phyloP scores from a whole-genome alignment of 1,140 invertebrate genomes.

The Eumeta japonica region DNA sequence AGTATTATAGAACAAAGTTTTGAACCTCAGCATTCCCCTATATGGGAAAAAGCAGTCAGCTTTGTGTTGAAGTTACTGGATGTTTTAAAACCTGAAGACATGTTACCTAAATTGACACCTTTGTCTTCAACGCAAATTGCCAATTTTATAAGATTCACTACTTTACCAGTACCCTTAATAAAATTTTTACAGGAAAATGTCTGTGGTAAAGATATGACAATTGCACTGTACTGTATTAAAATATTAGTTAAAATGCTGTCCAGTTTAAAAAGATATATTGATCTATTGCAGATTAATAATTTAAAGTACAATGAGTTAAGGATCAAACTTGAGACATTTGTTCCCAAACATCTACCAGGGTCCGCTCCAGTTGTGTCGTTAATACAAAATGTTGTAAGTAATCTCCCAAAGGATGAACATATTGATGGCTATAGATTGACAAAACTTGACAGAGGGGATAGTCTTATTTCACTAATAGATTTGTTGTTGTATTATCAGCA shows the following conservation, averaged over 20 bases:
- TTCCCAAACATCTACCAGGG: constrained; percentile 56
- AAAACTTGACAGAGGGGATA: constrained; percentile 31
- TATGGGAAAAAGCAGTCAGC: constrained; percentile 59
- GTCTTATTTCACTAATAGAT: constrained; percentile 55
- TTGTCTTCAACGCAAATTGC: constrained; percentile 40
- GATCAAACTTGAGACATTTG: constrained; percentile 45
- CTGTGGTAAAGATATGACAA: constrained; percentile 32
- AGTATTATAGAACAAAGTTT: constrained; percentile 60
- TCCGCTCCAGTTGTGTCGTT: constrained; percentile 49
- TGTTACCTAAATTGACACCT: constrained; percentile 34
- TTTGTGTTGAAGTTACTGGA: constrained; percentile 58
- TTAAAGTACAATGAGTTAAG: constrained; percentile 37
- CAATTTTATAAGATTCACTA: constrained; percentile 54
- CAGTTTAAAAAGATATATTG: constrained; percentile 42
- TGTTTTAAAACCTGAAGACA: constrained; percentile 42
- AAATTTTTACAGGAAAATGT: constrained; percentile 45
- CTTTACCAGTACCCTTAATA: constrained; percentile 52
- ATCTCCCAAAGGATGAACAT: constrained; percentile 11
- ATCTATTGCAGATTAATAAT: constrained; percentile 31
- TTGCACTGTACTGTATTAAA: constrained; percentile 51
- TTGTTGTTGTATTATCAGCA: constrained; percentile 59
- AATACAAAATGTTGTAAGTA: constrained; percentile 44
- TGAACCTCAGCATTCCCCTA: constrained; percentile 58
- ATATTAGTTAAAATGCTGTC: constrained; percentile 53
- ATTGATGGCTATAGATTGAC: constrained; percentile 31